Evolutionary conservation across 2,113 vertebrate genomes (phyloP), one percentile per base, ranked within the genome.

Genomic region (Cygnus buccinator): DNA sequence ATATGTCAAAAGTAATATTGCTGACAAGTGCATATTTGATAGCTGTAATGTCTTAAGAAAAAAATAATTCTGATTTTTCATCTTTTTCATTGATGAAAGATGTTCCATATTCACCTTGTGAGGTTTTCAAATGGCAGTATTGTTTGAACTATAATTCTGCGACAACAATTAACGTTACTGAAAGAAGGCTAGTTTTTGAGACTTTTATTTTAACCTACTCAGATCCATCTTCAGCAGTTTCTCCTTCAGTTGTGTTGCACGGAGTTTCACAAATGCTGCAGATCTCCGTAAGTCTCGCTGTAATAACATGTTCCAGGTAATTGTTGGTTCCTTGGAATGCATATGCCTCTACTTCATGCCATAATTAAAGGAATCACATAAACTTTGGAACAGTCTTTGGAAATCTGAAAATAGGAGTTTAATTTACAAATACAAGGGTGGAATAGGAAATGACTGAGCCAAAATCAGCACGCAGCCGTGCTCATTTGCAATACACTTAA

Each of bases 341-440:
- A 70, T 92, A 95, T 95, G 95, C 95, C 93, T 97, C 76, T 97
- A 92, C 90, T 98, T 97, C 95, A 94, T 87, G 90, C 95, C 97
- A 93, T 97, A 98, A 98, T 98, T 98, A 98, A 97, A 98, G 97
- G 95, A 97, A 97, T 97, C 75, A 61, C 87, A 96, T 96, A 97
- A 96, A 97, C 81, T 95, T 94, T 94, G 90, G 96, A 97, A 74
- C 71, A 68, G 94, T 58, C 87, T 97, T 91, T 97, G 92, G 92
- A 97, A 97, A 97, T 94, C 96, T 96, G 95, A 97, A 98, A 98
- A 98, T 98, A 98, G 97, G 97, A 97, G 91, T 87, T 96, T 94
- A 94, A 95, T 97, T 97, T 93, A 95, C 88, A 97, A 96, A 96
- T 97, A 93, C 94, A 92, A 97, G 97, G 96, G 86, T 73, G 79